Evolutionary conservation across 2,888 invertebrate species (phyloP).

Genomic region (Bugulina stolonifera): DNA sequence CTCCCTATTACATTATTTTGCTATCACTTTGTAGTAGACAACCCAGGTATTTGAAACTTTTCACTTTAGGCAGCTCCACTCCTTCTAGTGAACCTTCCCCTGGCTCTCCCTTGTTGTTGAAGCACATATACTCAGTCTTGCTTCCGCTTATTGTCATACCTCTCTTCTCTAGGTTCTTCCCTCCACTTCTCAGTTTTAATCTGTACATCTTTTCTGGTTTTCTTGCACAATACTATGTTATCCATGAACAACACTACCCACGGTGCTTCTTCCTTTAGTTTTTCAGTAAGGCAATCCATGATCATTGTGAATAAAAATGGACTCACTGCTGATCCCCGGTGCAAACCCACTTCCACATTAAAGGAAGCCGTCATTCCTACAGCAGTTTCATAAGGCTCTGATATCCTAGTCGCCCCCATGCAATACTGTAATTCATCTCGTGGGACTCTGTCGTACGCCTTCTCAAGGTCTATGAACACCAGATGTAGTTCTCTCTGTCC

Average conservation of each 20-base stretch:
- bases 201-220: too few species aligned
- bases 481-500: background rate
- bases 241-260: background rate
- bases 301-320: background rate
- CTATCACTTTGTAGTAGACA: background rate
- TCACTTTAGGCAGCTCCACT: too few species aligned
- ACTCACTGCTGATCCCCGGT: background rate
- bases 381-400: background rate
- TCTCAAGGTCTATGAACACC: background rate
- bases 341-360: too few species aligned
- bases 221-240: background rate
- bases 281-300: background rate
- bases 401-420: background rate
- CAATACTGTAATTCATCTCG: background rate
- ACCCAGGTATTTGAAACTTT: too few species aligned
- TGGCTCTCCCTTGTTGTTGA: too few species aligned
- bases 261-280: background rate
- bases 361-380: too few species aligned
- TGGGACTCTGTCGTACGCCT: background rate
- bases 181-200: too few species aligned
- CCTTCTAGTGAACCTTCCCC: too few species aligned
- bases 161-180: background rate
- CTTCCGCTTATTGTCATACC: background rate
- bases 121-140: background rate
- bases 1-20: too few species aligned